A percentile compares a stretch with the other conserved stretches of the same genome.
Evolutionary conservation across 2,888 invertebrate species (phyloP).

Genomic region (Acronicta leporina): DNA sequence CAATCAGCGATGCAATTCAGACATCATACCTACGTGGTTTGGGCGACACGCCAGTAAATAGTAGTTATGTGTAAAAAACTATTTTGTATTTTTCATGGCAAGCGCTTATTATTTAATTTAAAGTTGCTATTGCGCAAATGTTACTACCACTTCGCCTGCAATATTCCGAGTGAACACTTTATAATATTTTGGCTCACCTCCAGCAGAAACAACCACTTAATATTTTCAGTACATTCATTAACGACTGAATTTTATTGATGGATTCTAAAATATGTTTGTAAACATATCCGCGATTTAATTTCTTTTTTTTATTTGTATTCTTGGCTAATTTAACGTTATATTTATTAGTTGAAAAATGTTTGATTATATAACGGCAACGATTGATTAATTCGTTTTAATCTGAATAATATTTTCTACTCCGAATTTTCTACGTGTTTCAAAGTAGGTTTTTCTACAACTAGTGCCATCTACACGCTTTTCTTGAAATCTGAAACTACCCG

Average conservation of each 20-base stretch:
- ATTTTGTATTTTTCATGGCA: conserved; percentile 49
- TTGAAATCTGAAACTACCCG: conserved; percentile 10
- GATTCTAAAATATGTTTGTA: conserved; percentile 42
- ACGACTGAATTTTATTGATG: conserved; percentile 56
- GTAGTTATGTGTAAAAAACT: conserved; percentile 48
- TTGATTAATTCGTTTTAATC: conserved; percentile 32
- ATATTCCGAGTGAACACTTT: conserved; percentile 43
- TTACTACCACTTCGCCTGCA: conserved; percentile 46
- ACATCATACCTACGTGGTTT: conserved; percentile 47
- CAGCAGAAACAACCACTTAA: conserved; percentile 55
- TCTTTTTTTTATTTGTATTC: conserved; percentile 16
- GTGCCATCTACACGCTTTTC: conserved; percentile 38
- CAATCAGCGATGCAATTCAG: conserved; percentile 60
- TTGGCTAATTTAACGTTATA: conserved; percentile 12
- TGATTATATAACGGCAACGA: conserved; percentile 14
- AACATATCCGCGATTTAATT: conserved; percentile 38
- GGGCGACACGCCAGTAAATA: conserved; percentile 53
- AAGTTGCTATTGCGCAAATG: conserved; percentile 53
- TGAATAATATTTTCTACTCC: neutral
- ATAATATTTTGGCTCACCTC: conserved; percentile 56
- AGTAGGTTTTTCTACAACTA: conserved; percentile 18
- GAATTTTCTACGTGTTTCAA: too few species aligned
- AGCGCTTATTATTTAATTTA: conserved; percentile 57
- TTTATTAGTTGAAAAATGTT: conserved; percentile 15
- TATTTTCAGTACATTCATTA: conserved; percentile 57